Percentiles rank a stretch among this genome's conserved stretches.
Evolutionary conservation across 2,113 vertebrate genomes (phyloP).

Genomic region (Gobius niger): DNA sequence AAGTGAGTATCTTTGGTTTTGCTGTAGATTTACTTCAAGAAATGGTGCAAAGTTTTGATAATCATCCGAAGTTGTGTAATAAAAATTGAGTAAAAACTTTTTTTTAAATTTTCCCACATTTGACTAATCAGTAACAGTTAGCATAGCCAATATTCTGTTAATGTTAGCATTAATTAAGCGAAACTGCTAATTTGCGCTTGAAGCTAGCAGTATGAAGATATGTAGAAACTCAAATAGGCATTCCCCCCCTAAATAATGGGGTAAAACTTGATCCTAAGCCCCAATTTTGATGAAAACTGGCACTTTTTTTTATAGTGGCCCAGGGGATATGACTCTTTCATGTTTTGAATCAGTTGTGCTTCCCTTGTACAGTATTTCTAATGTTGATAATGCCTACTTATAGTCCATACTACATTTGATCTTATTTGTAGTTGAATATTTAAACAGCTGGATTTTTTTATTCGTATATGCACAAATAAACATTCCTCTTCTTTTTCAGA

Average conservation of each 20-base stretch:
- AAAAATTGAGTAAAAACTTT: not conserved
- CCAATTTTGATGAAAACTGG: no score
- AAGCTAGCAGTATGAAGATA: not conserved
- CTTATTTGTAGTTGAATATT: not conserved
- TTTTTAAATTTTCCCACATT: not conserved
- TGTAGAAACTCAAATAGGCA: no score
- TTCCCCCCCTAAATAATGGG: no score
- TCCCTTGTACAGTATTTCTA: no score
- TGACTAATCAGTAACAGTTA: not conserved
- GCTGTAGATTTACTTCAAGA: not conserved
- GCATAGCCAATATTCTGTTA: not conserved
- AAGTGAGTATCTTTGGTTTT: constrained; percentile 22
- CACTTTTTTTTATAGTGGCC: no score
- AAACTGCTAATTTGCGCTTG: not conserved
- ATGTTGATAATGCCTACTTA: no score
- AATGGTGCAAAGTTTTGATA: not conserved
- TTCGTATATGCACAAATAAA: no score
- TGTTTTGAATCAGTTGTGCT: no score
- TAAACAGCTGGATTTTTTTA: no score
- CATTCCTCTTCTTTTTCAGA: constrained; percentile 21
- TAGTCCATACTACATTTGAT: no score
- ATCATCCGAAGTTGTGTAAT: not conserved
- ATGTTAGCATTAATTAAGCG: not conserved
- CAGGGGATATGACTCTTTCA: no score
- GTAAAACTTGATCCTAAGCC: no score